A percentile compares a stretch with the other conserved stretches of the same genome.
Conservation (phyloP, 2,888 invertebrate genomes). For the Andricus curvator region DNA sequence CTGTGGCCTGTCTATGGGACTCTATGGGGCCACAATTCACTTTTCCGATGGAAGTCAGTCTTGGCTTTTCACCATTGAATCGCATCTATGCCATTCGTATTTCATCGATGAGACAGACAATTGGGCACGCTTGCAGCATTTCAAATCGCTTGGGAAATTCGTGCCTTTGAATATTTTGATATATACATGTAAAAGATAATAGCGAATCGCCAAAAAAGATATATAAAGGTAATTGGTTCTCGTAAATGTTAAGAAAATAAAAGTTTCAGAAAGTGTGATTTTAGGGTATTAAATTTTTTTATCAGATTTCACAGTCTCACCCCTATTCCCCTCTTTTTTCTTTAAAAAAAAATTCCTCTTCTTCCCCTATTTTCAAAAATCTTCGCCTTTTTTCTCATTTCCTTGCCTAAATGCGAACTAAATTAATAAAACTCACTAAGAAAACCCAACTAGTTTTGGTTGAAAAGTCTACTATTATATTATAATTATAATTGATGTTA, state of each 20-base stretch:
- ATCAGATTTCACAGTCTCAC: too few species aligned
- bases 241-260: not conserved
- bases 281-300: not conserved
- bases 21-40: slow-evolving; percentile 46
- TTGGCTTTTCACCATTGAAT: not conserved
- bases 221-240: not conserved
- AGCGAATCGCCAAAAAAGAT: not conserved
- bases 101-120: slow-evolving; percentile 49
- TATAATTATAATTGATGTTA: too few species aligned
- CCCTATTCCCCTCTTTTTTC: too few species aligned
- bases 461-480: too few species aligned
- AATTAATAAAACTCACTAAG: too few species aligned
- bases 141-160: slow-evolving; percentile 52
- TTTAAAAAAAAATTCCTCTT: too few species aligned
- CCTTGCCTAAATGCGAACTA: too few species aligned
- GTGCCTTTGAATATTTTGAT: not conserved
- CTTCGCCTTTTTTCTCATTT: too few species aligned
- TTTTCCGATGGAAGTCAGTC: slow-evolving; percentile 37
- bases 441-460: too few species aligned
- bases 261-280: not conserved
- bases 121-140: slow-evolving; percentile 52
- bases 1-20: slow-evolving; percentile 7
- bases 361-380: too few species aligned
- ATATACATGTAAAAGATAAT: not conserved
- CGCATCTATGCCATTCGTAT: slow-evolving; percentile 40